Evolutionary conservation across 2,113 vertebrate genomes (phyloP).

Genomic region (Puma concolor): DNA sequence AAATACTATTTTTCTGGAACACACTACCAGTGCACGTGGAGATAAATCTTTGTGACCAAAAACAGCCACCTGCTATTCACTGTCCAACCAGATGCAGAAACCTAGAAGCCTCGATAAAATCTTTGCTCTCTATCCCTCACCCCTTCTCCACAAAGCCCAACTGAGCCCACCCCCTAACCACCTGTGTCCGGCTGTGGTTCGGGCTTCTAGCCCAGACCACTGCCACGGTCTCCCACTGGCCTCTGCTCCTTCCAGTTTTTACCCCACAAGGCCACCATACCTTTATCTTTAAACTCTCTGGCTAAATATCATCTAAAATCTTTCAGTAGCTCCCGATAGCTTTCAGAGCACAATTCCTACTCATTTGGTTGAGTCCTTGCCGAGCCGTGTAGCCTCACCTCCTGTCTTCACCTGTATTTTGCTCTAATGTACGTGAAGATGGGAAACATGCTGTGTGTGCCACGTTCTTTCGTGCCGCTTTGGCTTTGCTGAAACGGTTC

Average conservation of each 20-base stretch:
- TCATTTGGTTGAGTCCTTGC: neutral
- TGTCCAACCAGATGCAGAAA: neutral
- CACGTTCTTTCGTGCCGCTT: neutral
- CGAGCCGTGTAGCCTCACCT: neutral
- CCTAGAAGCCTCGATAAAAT: neutral
- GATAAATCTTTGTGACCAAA: neutral
- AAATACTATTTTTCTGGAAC: neutral
- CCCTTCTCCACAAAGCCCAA: neutral
- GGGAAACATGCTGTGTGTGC: neutral
- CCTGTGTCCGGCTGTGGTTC: neutral
- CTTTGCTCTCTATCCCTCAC: neutral
- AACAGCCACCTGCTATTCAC: neutral
- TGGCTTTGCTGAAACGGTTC: neutral
- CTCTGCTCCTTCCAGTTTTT: neutral
- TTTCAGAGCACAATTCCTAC: neutral
- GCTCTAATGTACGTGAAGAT: neutral
- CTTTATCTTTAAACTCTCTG: neutral
- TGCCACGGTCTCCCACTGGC: neutral
- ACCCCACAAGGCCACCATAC: neutral
- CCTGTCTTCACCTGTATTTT: neutral
- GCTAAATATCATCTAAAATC: neutral
- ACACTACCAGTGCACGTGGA: neutral
- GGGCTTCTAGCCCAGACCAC: neutral
- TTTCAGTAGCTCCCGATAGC: neutral
- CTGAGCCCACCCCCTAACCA: neutral